Evolutionary conservation across 2,113 vertebrate species (phyloP), one percentile per base, ranked within the genome.

Genomic region (Actenoides lindsayi): DNA sequence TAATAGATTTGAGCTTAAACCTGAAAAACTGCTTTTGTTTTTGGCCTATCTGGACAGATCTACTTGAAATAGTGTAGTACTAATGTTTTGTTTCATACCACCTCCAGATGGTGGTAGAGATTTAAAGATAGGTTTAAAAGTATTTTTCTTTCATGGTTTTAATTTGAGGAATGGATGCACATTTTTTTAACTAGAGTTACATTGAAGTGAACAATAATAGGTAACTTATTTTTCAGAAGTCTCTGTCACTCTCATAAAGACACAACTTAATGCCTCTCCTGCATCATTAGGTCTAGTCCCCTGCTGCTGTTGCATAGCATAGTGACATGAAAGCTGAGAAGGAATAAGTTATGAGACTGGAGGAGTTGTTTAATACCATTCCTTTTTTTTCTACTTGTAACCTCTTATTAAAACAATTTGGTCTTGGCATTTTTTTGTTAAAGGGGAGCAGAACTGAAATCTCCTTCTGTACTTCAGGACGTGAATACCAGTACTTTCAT

Each of bases 21-120:
- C 27, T 33, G 18, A 23, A 65, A 39, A 57, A 53, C 8, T 62
- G 8, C 9, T 33, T 37, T 57, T 84, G 27, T 1, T 93, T 86
- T 64, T 67, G 5, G 14, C 28, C 10, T 67, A 5, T 77, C 23
- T 64, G 23, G 39, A 39, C 23, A 64, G 3, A 3, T 44, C 30
- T 92, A 10, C 35, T 60, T 85, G 35, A 85, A 85, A 46, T 57
- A 23, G 3, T 60, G 2, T 57, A 17, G 31, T 64, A 67, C 18
- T 77, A 67, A 39, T 56, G 5, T 35, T 88, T 82, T 89, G 74
- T 85, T 97, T 65, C 85, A 35, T 69, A 81, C 46, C 35, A 46
- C 95, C 96, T 97, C 89, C 97, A 97, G 96, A 91, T 96, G 96
- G 96, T 95, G 76, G 84, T 96, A 97, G 96, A 97, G 90, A 77